Percentiles rank a stretch among this genome's conserved stretches.
Conservation (phyloP, 2,888 invertebrate genomes). For the Heliconius aoede region DNA sequence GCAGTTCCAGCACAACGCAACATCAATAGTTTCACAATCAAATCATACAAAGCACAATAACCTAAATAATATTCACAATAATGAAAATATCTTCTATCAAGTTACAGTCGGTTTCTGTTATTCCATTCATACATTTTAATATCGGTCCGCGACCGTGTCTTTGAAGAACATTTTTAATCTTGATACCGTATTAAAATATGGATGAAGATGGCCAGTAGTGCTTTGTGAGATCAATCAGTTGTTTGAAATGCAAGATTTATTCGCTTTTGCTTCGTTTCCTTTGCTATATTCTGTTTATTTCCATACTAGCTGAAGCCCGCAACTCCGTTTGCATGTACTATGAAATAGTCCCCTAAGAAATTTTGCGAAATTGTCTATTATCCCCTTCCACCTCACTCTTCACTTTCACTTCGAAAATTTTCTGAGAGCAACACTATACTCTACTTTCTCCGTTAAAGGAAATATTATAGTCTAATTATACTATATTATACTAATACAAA, state of each 20-base stretch:
- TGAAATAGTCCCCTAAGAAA: too few species aligned
- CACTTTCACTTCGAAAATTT: too few species aligned
- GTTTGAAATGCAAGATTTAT: conserved; percentile 52
- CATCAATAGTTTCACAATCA: conserved; percentile 21
- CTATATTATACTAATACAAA: too few species aligned
- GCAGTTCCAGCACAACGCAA: neutral
- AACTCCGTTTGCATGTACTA: too few species aligned
- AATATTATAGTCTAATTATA: too few species aligned
- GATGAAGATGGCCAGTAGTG: conserved; percentile 35
- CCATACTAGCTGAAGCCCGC: too few species aligned
- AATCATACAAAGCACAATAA: conserved; percentile 9
- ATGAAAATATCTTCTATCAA: conserved; percentile 13
- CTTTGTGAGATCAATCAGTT: conserved; percentile 35
- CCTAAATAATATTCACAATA: conserved; percentile 27
- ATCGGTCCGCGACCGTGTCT: conserved; percentile 36
- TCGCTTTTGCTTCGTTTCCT: neutral
- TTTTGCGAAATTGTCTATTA: too few species aligned
- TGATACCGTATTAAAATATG: conserved; percentile 52
- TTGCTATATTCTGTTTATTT: neutral
- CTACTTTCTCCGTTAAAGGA: too few species aligned
- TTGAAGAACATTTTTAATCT: conserved; percentile 50
- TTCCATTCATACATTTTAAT: conserved; percentile 29
- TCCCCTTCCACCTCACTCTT: too few species aligned
- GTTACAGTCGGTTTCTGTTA: conserved; percentile 15
- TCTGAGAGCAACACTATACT: too few species aligned